Evolutionary conservation across 1,140 invertebrate genomes (phyloP).

Genomic region (Zophobas atratus): DNA sequence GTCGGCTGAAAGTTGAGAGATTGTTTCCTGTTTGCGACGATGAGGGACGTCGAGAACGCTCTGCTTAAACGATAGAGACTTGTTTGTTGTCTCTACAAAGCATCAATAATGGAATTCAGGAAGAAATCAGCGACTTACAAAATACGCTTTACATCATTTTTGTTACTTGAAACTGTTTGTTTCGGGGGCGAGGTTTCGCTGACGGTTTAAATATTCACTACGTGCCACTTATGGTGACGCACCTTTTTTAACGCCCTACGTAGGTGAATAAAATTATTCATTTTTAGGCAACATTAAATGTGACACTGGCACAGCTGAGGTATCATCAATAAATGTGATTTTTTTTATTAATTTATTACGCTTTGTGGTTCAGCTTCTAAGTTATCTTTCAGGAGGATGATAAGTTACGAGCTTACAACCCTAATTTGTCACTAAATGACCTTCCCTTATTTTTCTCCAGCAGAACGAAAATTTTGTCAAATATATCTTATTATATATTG

Average conservation of each 20-base stretch:
- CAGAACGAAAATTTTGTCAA: neutral
- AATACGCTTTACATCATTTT: slow-evolving; percentile 16
- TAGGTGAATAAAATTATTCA: slow-evolving; percentile 33
- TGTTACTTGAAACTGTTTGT: neutral
- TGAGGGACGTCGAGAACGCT: slow-evolving; percentile 9
- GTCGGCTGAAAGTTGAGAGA: slow-evolving; percentile 20
- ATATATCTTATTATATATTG: neutral
- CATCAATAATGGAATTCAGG: slow-evolving; percentile 29
- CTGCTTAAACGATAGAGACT: slow-evolving; percentile 17
- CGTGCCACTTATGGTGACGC: neutral
- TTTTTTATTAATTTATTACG: slow-evolving; percentile 31
- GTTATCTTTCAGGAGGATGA: slow-evolving; percentile 22
- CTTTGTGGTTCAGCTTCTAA: slow-evolving; percentile 6
- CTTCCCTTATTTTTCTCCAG: neutral
- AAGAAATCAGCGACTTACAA: slow-evolving; percentile 19
- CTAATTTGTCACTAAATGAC: slow-evolving; percentile 24
- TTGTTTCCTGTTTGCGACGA: slow-evolving; percentile 31
- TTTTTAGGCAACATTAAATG: slow-evolving; percentile 20
- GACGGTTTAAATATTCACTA: slow-evolving; percentile 6
- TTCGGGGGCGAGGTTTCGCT: neutral
- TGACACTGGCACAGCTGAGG: slow-evolving; percentile 15
- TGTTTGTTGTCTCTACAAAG: slow-evolving; percentile 21
- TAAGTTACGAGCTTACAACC: slow-evolving; percentile 23
- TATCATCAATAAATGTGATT: slow-evolving; percentile 37
- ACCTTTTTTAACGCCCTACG: slow-evolving; percentile 4